phyloP scores from a whole-genome alignment of 1,140 invertebrate genomes.

The Amphibalanus amphitrite region DNA sequence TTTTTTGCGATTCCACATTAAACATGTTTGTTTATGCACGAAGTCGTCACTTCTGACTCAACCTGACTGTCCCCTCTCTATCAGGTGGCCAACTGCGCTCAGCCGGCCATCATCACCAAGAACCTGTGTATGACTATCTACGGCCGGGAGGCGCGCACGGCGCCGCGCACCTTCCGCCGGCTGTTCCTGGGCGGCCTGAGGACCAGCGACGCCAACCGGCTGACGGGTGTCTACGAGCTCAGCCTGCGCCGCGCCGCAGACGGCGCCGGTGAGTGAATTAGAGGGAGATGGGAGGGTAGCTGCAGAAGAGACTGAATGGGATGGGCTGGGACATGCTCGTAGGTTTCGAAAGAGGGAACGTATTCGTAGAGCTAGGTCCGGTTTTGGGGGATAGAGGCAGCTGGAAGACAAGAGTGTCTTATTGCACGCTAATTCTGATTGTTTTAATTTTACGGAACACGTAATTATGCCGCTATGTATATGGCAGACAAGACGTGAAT shows the following conservation, averaged over 20 bases:
- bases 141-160: conserved; percentile 82
- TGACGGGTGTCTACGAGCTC: conserved; percentile 92
- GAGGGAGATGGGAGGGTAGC: conserved; percentile 9
- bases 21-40: too few species aligned
- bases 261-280: conserved; percentile 53
- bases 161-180: conserved; percentile 73
- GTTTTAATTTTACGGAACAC: too few species aligned
- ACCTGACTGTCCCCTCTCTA: conserved; percentile 16
- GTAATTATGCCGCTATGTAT: too few species aligned
- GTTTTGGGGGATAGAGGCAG: too few species aligned
- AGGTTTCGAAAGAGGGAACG: too few species aligned
- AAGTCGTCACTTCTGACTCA: too few species aligned
- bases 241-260: conserved; percentile 71
- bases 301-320: conserved; percentile 13
- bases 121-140: conserved; percentile 95
- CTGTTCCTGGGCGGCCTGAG: conserved; percentile 75
- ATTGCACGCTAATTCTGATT: too few species aligned
- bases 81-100: conserved; percentile 87
- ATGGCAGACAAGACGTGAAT: too few species aligned
- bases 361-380: too few species aligned
- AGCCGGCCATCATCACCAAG: conserved; percentile 94
- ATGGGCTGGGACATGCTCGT: conserved; percentile 15
- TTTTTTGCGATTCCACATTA: too few species aligned
- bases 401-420: too few species aligned
- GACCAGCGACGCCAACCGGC: conserved; percentile 76